Base-by-base conservation (phyloP, 1,140 invertebrate species). In the Sycophila sp. region DNA sequence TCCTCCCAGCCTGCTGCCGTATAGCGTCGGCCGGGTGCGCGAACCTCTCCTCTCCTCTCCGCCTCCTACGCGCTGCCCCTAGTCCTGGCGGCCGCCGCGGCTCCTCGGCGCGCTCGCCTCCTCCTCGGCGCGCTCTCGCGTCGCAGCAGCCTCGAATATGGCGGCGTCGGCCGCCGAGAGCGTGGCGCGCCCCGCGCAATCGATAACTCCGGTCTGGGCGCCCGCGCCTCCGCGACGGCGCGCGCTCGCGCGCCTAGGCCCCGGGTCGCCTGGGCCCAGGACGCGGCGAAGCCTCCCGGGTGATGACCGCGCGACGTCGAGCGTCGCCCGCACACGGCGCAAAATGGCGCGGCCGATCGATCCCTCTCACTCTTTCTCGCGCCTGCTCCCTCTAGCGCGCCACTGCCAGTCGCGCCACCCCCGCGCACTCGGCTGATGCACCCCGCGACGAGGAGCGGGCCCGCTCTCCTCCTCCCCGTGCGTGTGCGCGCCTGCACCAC, bases 1-100 rank as follows among this genome's bases (percentile, higher is more conserved):
- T 82, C 83, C 85, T 82, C 85, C 85, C 85, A 86, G 85, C 84
- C 85, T 86, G 85, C 79, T 78, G 83, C 79, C 77, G 83, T 81
- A 75, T 32, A 30, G 5, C 72, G 68, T 70, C 77, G 67, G 73
- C 64, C 75, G 55, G 69, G 55, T 67, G 60, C 76, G 76, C 74
- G 51, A 65, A 24, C 49, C 22, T 53, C 24, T 17, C 40, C 11
- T 40, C 71, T 72, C 22, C 0, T 2, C 28, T 28, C 4, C 17
- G 3, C 2, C 51, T 55, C n/a, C 4, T 13, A 1, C 51, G 15
- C 13, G 24, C 51, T 15, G 15, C 24, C 28, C 10, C 13, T n/a
- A n/a, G n/a, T n/a, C n/a, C n/a, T n/a, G n/a, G n/a, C n/a, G n/a
- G n/a, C n/a, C n/a, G n/a, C n/a, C 13, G 24, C 51, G 8, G 15